A percentile compares a stretch with the other conserved stretches of the same genome.
These are phyloP conservation scores for Himalopsyche kuldschensis DNA, from an alignment of 2,888 invertebrate species.

Conservation along the genomic window DNA sequence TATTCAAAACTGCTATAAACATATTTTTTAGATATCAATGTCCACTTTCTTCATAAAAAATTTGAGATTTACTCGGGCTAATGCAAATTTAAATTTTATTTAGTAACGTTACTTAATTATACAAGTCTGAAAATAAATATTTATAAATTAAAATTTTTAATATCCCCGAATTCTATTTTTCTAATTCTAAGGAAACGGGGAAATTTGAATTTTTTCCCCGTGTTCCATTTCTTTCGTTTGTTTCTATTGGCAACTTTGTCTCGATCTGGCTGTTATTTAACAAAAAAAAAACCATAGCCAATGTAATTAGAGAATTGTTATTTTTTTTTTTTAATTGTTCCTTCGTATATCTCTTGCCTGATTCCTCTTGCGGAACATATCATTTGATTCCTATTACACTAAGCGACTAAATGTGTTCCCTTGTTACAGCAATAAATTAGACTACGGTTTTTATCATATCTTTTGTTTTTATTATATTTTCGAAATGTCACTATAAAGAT, in stretches of 20 bases:
- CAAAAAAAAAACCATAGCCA: neutral
- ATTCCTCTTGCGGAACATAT: neutral
- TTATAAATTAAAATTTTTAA: neutral
- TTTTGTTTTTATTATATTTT: neutral
- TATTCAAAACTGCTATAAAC: no score
- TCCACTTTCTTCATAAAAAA: neutral
- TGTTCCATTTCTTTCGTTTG: neutral
- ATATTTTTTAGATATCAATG: neutral
- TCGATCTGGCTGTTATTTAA: neutral
- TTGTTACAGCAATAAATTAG: slow-evolving; percentile 3
- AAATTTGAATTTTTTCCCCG: neutral
- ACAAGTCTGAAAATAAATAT: neutral
- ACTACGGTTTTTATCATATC: neutral
- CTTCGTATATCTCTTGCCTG: neutral
- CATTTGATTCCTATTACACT: slow-evolving; percentile 1
- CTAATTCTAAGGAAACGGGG: neutral
- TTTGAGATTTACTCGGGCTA: neutral
- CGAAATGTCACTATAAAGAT: neutral
- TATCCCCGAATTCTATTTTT: neutral
- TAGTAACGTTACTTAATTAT: neutral
- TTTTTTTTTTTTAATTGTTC: neutral
- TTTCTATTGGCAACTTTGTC: neutral
- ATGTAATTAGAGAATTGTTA: neutral
- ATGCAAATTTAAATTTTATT: neutral
- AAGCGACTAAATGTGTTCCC: neutral